phyloP scores from a whole-genome alignment of 1,140 invertebrate genomes.

The Ruditapes philippinarum region DNA sequence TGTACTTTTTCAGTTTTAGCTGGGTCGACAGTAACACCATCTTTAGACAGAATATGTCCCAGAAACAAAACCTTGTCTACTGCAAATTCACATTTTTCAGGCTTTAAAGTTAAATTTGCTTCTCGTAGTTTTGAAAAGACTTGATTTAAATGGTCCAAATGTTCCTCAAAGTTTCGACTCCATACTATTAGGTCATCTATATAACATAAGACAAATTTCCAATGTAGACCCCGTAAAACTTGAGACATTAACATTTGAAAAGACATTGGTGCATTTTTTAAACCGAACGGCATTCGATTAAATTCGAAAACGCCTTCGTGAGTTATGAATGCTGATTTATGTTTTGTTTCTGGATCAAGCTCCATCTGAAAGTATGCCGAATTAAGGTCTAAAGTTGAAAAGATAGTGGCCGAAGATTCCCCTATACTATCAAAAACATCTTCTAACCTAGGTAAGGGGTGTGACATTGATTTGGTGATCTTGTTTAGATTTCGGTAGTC shows the following conservation, averaged over 20 bases:
- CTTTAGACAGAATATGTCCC: conserved; percentile 69
- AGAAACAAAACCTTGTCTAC: conserved; percentile 68
- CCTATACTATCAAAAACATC: conserved; percentile 67
- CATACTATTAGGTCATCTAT: conserved; percentile 71
- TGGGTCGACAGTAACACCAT: conserved; percentile 66
- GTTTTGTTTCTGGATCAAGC: conserved; percentile 61
- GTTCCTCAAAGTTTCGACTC: conserved; percentile 67
- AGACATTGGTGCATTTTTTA: not conserved
- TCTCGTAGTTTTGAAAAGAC: conserved; percentile 61
- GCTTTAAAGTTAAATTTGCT: conserved; percentile 71
- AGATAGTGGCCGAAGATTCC: conserved; percentile 53
- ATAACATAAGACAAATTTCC: conserved; percentile 22
- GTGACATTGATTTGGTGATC: conserved; percentile 47
- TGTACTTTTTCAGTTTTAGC: conserved; percentile 34
- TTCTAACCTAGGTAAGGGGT: conserved; percentile 54
- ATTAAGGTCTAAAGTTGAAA: conserved; percentile 65
- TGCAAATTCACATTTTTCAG: conserved; percentile 73
- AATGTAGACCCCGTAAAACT: too few species aligned
- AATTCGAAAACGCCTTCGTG: conserved; percentile 65
- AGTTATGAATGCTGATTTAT: conserved; percentile 68
- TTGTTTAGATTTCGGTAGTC: conserved; percentile 72
- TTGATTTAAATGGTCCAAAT: conserved; percentile 63
- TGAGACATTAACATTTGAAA: too few species aligned
- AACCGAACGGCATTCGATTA: conserved; percentile 64
- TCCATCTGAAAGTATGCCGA: conserved; percentile 65